Evolutionary conservation across 2,113 vertebrate species (phyloP), one percentile per base, ranked within the genome.

Genomic region (Prinia subflava): DNA sequence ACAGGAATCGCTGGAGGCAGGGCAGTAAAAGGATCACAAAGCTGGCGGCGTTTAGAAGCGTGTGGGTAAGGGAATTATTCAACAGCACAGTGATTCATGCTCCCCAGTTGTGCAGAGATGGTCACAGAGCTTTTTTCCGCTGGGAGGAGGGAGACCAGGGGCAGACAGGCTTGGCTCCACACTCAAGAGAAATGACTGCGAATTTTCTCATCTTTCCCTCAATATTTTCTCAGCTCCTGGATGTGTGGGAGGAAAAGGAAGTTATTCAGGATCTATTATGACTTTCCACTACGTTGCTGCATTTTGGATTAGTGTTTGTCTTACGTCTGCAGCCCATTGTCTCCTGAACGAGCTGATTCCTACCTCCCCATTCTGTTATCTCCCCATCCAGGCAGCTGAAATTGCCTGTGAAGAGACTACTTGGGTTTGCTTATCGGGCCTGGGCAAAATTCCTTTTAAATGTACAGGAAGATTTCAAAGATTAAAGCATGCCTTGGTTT

Each of bases 221-320:
- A 87, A 23, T 84, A 90, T 94, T 97, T 97, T 93, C 88, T 92
- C 93, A 92, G 73, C 93, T 94, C 31, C 56, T 86, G 88, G 47
- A 44, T 87, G 95, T 78, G 96, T 96, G 92, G 93, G 92, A 96
- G 95, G 94, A 95, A 95, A 79, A 93, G 94, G 93, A 97, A 96
- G 92, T 95, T 92, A 90, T 96, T 96, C 95, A 97, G 76, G 87
- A 93, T 78, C 85, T 90, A 30, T 94, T 96, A 96, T 56, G 76
- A 93, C 60, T 97, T 97, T 97, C 94, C 94, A 97, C 88, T 97
- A 90, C 69, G 56, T 81, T 77, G 76, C 52, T 81, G 56, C 49
- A 35, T 60, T 93, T 95, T 94, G 79, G 37, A 53, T 93, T 90
- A 59, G 41, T 91, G 78, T 92, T 92, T 88, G 46, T 83, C 24